A percentile compares a stretch with the other conserved stretches of the same genome.
These are phyloP conservation scores for Columba livia DNA, from an alignment of 2,113 vertebrate species.

Conservation along the genomic window DNA sequence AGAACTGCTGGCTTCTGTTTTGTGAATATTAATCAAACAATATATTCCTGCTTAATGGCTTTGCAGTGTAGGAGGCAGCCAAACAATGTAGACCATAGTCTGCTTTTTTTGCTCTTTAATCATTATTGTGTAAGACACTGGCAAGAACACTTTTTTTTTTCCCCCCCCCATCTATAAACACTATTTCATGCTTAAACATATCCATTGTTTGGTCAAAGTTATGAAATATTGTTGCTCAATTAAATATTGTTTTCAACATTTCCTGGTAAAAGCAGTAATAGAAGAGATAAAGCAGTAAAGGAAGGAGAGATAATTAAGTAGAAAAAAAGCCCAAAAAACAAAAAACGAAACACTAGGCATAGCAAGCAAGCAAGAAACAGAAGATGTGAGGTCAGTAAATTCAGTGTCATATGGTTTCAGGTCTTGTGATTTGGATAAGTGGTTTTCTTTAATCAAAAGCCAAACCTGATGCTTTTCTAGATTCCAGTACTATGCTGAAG, in stretches of 20 bases:
- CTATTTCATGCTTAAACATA: constrained; percentile 54
- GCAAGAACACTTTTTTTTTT: constrained; percentile 20
- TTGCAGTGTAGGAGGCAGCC: constrained; percentile 17
- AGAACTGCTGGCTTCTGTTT: constrained; percentile 27
- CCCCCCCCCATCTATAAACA: constrained; percentile 44
- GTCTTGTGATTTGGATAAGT: neutral
- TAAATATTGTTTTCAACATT: constrained; percentile 54
- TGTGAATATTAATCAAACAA: constrained; percentile 43
- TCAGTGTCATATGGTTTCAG: neutral
- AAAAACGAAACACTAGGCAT: neutral
- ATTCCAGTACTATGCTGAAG: neutral
- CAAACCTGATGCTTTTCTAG: neutral
- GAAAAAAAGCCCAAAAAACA: neutral
- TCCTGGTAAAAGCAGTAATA: constrained; percentile 36
- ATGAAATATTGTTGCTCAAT: constrained; percentile 63
- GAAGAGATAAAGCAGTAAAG: constrained; percentile 21
- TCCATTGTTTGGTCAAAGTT: constrained; percentile 58
- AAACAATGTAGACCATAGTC: neutral
- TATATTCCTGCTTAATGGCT: constrained; percentile 1
- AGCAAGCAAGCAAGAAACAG: neutral
- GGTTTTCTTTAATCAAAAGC: neutral
- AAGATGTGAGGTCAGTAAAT: neutral
- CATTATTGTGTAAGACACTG: constrained; percentile 52
- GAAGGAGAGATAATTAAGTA: neutral
- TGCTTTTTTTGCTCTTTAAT: neutral